Evolutionary conservation across 2,888 invertebrate genomes (phyloP), one percentile per base, ranked within the genome.

Genomic region (Rhagonycha lutea): DNA sequence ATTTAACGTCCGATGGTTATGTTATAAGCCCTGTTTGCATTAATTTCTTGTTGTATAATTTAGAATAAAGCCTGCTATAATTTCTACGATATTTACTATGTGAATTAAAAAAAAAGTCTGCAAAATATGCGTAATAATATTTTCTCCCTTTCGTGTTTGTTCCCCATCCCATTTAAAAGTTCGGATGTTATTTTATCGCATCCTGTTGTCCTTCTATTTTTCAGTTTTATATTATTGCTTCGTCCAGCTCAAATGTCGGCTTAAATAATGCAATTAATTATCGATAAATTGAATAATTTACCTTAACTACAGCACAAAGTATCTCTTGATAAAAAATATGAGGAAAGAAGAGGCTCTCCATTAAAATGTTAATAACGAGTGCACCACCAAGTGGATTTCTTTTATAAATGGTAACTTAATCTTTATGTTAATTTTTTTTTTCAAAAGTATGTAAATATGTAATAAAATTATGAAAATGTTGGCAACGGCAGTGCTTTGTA

Each of bases 401-500:
- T 65, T 65, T 65, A 65, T 65, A 24, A 65, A 65, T 65, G 63
- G 63, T 65, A 65, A 65, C 63, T 65, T 65, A 65, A 65, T 65
- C 63, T 26, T 65, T 65, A 65, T 65, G 63, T 65, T 65, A 65
- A 65, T 65, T 65, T 65, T 65, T 65, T 61, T 65, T 65, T 65
- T 26, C 14, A 65, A 65, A 65, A 65, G 63, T 65, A 65, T 65
- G 63, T 65, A 65, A 65, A 65, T 65, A 65, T 65, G 26, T 65
- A 65, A 65, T 65, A 68, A 70, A 74, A 65, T 74, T 74, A 70
- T 74, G 74, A 71, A 71, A 71, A 28, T 61, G 65, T 68, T 70
- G 74, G 74, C 71, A 71, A 70, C 14, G 63, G 68, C 14, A 71
- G 14, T 28, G 14, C 26, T 63, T 26, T 47, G 67, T 61, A 67